Evolutionary conservation across 2,113 vertebrate genomes (phyloP).

Genomic region (Myiopsitta monachus): DNA sequence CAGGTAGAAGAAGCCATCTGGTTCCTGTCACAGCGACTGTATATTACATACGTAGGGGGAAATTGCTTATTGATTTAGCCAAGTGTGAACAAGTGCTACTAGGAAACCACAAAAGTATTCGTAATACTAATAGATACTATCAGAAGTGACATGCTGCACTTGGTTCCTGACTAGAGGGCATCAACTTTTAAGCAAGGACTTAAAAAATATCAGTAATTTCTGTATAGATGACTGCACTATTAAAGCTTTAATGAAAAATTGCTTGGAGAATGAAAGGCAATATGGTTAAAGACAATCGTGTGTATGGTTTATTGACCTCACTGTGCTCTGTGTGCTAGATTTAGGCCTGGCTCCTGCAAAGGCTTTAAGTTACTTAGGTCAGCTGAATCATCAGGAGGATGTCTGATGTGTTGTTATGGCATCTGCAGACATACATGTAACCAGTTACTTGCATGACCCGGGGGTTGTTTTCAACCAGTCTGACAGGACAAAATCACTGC

Average conservation of each 20-base stretch:
- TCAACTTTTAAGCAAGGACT: constrained; percentile 7
- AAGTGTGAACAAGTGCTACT: constrained; percentile 23
- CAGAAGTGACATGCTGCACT: neutral
- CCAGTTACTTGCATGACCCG: neutral
- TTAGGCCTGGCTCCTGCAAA: neutral
- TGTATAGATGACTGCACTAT: neutral
- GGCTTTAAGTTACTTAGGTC: neutral
- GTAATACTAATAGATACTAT: neutral
- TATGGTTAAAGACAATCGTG: neutral
- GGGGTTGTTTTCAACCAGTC: neutral
- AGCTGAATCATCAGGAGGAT: neutral
- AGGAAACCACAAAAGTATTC: constrained; percentile 4
- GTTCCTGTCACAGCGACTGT: constrained; percentile 23
- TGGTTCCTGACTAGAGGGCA: neutral
- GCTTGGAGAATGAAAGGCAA: neutral
- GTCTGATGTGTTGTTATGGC: fast-evolving
- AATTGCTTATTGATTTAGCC: constrained; percentile 54
- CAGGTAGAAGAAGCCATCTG: constrained; percentile 32
- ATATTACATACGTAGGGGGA: constrained; percentile 1
- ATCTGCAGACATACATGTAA: neutral
- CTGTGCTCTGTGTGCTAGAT: neutral
- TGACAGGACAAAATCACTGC: neutral
- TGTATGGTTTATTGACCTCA: neutral
- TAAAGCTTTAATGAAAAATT: neutral
- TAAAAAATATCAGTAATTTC: neutral